Evolutionary conservation across 1,140 invertebrate genomes (phyloP), one percentile per base, ranked within the genome.

Genomic region (Hydropsyche tenuis): DNA sequence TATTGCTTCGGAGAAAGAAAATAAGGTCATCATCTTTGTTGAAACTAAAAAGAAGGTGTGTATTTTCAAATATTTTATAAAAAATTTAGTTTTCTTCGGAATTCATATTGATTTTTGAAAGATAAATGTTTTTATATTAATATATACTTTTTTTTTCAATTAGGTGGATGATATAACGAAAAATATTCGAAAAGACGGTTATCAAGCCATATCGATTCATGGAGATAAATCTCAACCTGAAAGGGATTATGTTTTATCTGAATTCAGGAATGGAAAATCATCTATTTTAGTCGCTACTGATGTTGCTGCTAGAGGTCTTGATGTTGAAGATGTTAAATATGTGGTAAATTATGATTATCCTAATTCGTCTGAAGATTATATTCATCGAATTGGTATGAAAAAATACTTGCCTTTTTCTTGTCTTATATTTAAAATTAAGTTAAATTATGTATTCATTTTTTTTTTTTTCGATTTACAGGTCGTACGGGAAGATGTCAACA

Each of bases 311-410:
- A 90, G 98, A 76, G 98, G 98, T 48, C 86, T 99, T 78, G 98
- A 98, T 89, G 97, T 99, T 6, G 96, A 98, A 82, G 98, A 99
- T 85, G 96, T 99, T 30, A 98, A 98, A 82, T 99, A 95, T 87
- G 98, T 99, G 5, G 96, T 99, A 65, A 99, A 99, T 82, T 99
- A 93, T 82, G 98, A 99, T 87, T 99, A 99, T 85, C 98, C 98
- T 0, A 97, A 96, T 80, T 96, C 94, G 69, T 96, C 95, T 30
- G 98, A 99, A 85, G 98, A 99, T 85, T 99, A 99, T 84, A 96
- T 99, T 76, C 98, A 99, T 84, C 89, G 98, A 79, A 99, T 99
- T 86, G 98, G 97, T 79, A 83, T 87, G 90, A 78, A 60, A 4
- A 60, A 23, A 20, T 22, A 23, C 6, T 23, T 60, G 9, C 14